A percentile compares a stretch with the other conserved stretches of the same genome.
These are phyloP conservation scores for Manacus vitellinus DNA, from an alignment of 2,113 vertebrate species.

Conservation along the genomic window DNA sequence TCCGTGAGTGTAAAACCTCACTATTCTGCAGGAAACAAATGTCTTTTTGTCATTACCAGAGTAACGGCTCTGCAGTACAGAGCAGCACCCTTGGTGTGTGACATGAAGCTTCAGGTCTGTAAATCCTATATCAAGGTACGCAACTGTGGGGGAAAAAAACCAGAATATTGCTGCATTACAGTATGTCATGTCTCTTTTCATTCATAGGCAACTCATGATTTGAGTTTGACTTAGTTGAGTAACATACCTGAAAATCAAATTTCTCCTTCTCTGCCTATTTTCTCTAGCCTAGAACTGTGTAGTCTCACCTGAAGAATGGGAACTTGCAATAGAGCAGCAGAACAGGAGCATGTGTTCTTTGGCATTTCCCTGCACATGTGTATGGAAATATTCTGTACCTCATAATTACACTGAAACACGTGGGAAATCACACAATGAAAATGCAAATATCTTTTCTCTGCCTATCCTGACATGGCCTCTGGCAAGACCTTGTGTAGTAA, in stretches of 20 bases:
- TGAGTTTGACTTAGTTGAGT: background rate
- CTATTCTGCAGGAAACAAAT: background rate
- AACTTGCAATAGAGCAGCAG: background rate
- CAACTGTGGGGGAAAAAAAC: background rate
- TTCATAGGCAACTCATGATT: background rate
- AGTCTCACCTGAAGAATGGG: background rate
- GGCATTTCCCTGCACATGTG: fast-evolving
- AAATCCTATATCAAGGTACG: background rate
- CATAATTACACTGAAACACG: background rate
- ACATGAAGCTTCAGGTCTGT: background rate
- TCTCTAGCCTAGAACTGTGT: background rate
- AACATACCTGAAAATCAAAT: background rate
- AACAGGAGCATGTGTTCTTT: background rate
- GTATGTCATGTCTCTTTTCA: background rate
- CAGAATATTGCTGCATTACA: background rate
- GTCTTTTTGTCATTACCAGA: background rate
- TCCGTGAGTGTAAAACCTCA: background rate
- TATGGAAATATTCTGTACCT: background rate
- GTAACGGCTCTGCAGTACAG: background rate
- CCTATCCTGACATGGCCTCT: background rate
- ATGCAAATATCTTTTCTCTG: background rate
- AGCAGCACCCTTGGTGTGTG: background rate
- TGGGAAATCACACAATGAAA: background rate
- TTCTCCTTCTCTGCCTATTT: background rate
- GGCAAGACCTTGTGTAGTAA: background rate